A percentile compares a stretch with the other conserved stretches of the same genome.
Conservation (phyloP, 2,888 invertebrate species). For the Tryphoninae sp. region DNA sequence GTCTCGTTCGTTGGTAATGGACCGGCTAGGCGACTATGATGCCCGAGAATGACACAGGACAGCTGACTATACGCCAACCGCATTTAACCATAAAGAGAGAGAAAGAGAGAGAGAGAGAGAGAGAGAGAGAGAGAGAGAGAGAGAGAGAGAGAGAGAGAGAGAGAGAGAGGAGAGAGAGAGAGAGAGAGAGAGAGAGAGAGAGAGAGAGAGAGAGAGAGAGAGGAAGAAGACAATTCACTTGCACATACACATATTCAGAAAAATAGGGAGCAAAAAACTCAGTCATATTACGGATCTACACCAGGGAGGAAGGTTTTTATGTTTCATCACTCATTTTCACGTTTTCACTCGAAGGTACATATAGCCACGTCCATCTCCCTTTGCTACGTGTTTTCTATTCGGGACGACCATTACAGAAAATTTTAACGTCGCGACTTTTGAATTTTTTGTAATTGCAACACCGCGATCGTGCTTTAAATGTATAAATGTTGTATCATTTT, state of each 20-base stretch:
- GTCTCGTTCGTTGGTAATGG: constrained; percentile 73
- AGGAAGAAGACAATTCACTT: neutral
- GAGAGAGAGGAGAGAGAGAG: neutral
- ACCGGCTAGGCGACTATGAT: constrained; percentile 63
- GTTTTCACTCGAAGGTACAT: constrained; percentile 4
- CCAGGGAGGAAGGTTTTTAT: constrained; percentile 35
- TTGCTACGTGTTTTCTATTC: neutral
- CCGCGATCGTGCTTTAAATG: no score
- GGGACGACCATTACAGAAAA: neutral
- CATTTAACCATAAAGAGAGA: constrained; percentile 13
- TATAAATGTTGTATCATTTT: no score
- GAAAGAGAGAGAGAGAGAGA: neutral
- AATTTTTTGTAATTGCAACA: neutral
- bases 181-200: no score
- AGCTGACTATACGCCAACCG: constrained; percentile 6
- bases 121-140: neutral
- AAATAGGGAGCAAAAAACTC: constrained; percentile 4
- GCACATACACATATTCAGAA: neutral
- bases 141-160: no score
- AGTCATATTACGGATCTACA: constrained; percentile 30
- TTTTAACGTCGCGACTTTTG: neutral
- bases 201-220: neutral
- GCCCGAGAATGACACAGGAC: constrained; percentile 20
- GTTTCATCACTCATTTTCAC: constrained; percentile 21
- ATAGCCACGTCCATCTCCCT: neutral